A percentile compares a stretch with the other conserved stretches of the same genome.
Evolutionary conservation across 2,888 invertebrate species (phyloP).

Genomic region (Osmoderma eremita): DNA sequence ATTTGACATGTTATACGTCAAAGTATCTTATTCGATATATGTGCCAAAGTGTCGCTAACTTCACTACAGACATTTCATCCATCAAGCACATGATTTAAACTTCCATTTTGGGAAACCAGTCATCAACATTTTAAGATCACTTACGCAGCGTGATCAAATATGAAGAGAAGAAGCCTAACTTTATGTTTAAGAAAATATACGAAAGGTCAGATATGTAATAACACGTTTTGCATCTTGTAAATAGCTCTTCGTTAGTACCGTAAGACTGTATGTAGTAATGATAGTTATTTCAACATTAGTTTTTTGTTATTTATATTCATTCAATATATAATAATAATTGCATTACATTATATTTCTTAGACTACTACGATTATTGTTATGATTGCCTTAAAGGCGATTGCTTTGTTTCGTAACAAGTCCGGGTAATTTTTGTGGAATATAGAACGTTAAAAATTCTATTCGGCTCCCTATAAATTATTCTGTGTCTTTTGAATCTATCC

Average conservation of each 20-base stretch:
- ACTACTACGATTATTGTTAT: conserved; percentile 41
- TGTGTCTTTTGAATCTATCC: too few species aligned
- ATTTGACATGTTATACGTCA: neutral
- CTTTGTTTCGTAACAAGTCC: conserved; percentile 31
- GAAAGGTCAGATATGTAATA: neutral
- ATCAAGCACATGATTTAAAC: neutral
- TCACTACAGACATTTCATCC: neutral
- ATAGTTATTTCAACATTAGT: conserved; percentile 44
- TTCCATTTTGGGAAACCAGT: neutral
- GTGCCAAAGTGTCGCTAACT: conserved; percentile 11
- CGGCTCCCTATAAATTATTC: too few species aligned
- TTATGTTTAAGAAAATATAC: neutral
- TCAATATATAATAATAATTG: conserved; percentile 41
- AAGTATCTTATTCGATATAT: conserved; percentile 5
- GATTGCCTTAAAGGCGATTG: conserved; percentile 45
- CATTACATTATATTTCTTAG: conserved; percentile 28
- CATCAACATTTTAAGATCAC: neutral
- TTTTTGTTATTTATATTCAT: conserved; percentile 37
- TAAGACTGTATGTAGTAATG: conserved; percentile 54
- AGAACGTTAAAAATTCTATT: too few species aligned
- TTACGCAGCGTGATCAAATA: neutral
- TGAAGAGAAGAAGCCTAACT: neutral
- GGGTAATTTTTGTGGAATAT: too few species aligned
- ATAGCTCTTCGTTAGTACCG: conserved; percentile 52
- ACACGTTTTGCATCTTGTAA: conserved; percentile 43